Conservation (phyloP, 53 echinoderm and acorn worm genomes). For the Stichopus horrens region DNA sequence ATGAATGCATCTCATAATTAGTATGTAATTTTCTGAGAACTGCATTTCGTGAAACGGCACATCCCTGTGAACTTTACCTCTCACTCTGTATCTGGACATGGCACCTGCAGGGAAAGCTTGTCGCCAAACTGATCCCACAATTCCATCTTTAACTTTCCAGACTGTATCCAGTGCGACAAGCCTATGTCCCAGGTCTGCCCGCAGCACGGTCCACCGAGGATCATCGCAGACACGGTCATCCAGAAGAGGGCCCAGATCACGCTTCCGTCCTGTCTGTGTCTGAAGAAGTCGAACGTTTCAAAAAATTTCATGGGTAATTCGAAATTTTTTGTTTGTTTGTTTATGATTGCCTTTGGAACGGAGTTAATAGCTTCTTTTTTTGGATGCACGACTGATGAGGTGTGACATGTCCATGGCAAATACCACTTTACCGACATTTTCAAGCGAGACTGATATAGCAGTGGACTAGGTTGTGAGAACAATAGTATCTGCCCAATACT, state of each 20-base stretch:
- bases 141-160: conserved; percentile 26
- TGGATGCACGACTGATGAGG: too few species aligned
- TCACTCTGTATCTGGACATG: too few species aligned
- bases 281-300: conserved; percentile 56
- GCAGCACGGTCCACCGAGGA: conserved; percentile 54
- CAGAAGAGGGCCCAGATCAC: conserved; percentile 74
- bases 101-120: too few species aligned
- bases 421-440: background rate
- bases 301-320: conserved; percentile 52
- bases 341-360: background rate
- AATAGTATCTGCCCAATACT: too few species aligned
- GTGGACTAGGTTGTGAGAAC: too few species aligned
- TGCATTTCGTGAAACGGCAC: too few species aligned
- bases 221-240: conserved; percentile 67
- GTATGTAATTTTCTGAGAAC: too few species aligned
- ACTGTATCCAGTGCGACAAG: conserved; percentile 73
- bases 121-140: too few species aligned
- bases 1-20: too few species aligned
- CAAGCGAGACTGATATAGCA: too few species aligned
- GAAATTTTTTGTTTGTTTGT: background rate
- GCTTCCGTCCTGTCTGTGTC: conserved; percentile 62
- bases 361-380: too few species aligned
- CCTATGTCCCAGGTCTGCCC: conserved; percentile 57
- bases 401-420: background rate
- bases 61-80: too few species aligned